phyloP scores from a whole-genome alignment of 64 coral and sea anemone species.

The Porites australiensis region DNA sequence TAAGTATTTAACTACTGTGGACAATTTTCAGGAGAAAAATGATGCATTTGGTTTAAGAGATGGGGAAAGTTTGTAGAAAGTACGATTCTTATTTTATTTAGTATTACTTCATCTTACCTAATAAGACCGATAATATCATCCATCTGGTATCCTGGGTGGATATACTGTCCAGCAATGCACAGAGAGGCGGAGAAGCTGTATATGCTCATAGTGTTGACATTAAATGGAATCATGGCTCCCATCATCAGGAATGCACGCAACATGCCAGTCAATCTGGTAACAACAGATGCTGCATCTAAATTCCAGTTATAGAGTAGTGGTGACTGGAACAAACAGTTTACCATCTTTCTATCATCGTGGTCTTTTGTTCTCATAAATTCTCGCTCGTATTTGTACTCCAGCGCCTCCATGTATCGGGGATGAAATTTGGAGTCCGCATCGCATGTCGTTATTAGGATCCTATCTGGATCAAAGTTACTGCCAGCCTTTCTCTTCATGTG shows the following conservation, averaged over 20 bases:
- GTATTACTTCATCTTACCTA: too few relatives aligned
- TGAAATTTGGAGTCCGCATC: slow-evolving; percentile 10
- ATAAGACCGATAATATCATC: slow-evolving; percentile 23
- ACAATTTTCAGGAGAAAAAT: too few relatives aligned
- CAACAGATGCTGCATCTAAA: background rate
- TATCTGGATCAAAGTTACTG: background rate
- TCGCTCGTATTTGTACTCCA: background rate
- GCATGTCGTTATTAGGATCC: background rate
- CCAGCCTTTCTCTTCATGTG: too few relatives aligned
- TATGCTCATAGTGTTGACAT: slow-evolving; percentile 20
- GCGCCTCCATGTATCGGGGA: background rate
- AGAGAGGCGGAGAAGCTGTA: background rate
- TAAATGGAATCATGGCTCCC: slow-evolving; percentile 15
- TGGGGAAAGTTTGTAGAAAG: too few relatives aligned
- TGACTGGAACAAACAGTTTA: background rate
- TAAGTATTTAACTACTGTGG: too few relatives aligned
- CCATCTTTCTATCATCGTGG: too few relatives aligned
- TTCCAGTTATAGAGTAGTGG: slow-evolving; percentile 33
- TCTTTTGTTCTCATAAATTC: too few relatives aligned
- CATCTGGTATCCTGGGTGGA: background rate
- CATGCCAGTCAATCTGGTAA: slow-evolving; percentile 10
- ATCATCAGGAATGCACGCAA: background rate
- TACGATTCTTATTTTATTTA: too few relatives aligned
- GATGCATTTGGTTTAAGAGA: too few relatives aligned
- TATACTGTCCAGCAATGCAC: slow-evolving; percentile 1